Evolutionary conservation across 2,797 vertebrate genomes (phyloP).

Genomic region (Pseudochirops cupreus): DNA sequence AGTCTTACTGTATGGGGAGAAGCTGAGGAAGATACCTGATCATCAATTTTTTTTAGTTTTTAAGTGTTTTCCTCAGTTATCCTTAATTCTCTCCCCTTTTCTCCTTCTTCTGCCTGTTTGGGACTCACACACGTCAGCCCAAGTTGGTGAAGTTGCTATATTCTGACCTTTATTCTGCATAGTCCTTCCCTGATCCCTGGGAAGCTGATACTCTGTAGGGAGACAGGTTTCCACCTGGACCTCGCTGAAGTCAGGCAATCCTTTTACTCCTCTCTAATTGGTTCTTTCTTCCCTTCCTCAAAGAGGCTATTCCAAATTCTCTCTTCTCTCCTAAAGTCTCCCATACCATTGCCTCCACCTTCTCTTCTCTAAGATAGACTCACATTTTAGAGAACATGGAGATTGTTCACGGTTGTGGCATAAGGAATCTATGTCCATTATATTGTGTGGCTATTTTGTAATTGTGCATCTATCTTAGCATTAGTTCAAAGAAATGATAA

Average conservation of each 20-base stretch:
- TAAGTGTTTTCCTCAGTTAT: neutral
- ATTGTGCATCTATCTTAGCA: neutral
- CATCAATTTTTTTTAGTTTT: neutral
- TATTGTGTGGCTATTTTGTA: neutral
- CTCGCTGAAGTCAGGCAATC: neutral
- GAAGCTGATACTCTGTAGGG: neutral
- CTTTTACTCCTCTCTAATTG: neutral
- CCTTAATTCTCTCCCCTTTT: neutral
- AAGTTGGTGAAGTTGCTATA: neutral
- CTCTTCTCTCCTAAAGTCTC: neutral
- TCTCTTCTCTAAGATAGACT: neutral
- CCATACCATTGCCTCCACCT: neutral
- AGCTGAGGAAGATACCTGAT: neutral
- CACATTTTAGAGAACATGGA: neutral
- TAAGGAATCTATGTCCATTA: neutral
- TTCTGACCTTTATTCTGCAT: neutral
- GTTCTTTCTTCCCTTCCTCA: neutral
- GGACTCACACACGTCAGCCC: neutral
- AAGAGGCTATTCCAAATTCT: neutral
- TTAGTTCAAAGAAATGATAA: neutral
- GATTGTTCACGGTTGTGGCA: neutral
- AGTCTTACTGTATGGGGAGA: neutral
- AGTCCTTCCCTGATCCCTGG: neutral
- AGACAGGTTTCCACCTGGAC: neutral
- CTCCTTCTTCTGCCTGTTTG: neutral